phyloP scores from a whole-genome alignment of 2,797 vertebrate species.

The Gymnothorax javanicus region DNA sequence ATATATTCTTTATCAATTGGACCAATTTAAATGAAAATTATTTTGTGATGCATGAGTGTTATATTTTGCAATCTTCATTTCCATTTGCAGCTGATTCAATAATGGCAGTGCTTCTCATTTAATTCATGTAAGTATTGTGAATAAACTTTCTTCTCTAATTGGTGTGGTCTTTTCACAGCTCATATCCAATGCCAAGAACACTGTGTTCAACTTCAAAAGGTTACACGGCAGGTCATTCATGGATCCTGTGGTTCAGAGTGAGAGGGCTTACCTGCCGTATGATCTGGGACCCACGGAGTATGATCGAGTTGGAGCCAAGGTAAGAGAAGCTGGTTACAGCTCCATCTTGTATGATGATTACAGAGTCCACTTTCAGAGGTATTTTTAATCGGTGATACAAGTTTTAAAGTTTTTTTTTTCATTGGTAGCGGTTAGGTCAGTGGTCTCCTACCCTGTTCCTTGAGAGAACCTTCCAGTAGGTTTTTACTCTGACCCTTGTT shows the following conservation, averaged over 20 bases:
- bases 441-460: too few relatives aligned
- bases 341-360: background rate
- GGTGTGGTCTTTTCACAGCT: conserved; percentile 59
- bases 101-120: background rate
- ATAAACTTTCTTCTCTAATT: background rate
- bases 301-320: conserved; percentile 77
- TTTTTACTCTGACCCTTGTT: too few relatives aligned
- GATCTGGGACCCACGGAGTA: conserved; percentile 73
- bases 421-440: background rate
- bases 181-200: conserved; percentile 78
- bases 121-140: background rate
- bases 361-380: background rate
- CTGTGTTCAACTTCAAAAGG: conserved; percentile 76
- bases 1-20: background rate
- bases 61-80: background rate
- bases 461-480: too few relatives aligned
- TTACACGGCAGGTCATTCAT: conserved; percentile 74
- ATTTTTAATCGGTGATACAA: background rate
- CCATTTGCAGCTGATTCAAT: background rate
- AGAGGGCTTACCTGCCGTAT: conserved; percentile 72
- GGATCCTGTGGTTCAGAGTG: conserved; percentile 76
- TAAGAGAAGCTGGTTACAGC: conserved; percentile 49
- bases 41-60: background rate
- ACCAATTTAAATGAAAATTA: background rate
- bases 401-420: background rate